Evolutionary conservation across 2,888 invertebrate species (phyloP).

Genomic region (Tiliacea citrago): DNA sequence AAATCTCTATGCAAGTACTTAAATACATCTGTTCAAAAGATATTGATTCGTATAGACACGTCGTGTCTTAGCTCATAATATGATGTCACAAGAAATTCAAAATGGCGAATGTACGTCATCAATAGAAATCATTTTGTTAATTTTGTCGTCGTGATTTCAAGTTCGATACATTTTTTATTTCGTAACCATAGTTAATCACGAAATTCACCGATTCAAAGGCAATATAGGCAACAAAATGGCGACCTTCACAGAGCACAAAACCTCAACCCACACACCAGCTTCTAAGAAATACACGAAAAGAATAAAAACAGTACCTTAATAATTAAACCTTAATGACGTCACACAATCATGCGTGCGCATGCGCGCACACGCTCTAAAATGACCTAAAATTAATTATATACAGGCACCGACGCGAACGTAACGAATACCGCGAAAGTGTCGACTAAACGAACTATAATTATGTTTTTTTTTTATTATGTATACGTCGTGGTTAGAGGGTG

Average conservation of each 20-base stretch:
- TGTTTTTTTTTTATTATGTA: conserved; percentile 38
- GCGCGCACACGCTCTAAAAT: conserved; percentile 25
- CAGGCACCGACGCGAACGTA: conserved; percentile 34
- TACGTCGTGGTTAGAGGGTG: conserved; percentile 33
- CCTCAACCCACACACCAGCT: conserved; percentile 42
- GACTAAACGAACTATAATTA: conserved; percentile 45
- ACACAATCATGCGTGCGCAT: conserved; percentile 43
- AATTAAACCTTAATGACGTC: conserved; percentile 29
- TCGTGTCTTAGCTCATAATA: not conserved
- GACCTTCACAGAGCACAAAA: conserved; percentile 40
- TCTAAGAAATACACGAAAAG: conserved; percentile 26
- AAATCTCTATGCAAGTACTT: not conserved
- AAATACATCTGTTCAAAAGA: not conserved
- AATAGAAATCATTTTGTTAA: not conserved
- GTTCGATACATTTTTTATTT: not conserved
- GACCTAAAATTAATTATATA: conserved; percentile 53
- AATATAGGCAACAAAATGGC: not conserved
- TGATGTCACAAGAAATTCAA: not conserved
- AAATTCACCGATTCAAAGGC: not conserved
- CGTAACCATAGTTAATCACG: not conserved
- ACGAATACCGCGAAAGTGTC: conserved; percentile 53
- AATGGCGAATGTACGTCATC: not conserved
- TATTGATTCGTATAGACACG: not conserved
- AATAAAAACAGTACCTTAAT: conserved; percentile 31
- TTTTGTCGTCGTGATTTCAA: not conserved